Percentiles rank a stretch among this genome's conserved stretches.
These are phyloP conservation scores for Amphimallon solstitiale DNA, from an alignment of 2,888 invertebrate species.

Conservation along the genomic window DNA sequence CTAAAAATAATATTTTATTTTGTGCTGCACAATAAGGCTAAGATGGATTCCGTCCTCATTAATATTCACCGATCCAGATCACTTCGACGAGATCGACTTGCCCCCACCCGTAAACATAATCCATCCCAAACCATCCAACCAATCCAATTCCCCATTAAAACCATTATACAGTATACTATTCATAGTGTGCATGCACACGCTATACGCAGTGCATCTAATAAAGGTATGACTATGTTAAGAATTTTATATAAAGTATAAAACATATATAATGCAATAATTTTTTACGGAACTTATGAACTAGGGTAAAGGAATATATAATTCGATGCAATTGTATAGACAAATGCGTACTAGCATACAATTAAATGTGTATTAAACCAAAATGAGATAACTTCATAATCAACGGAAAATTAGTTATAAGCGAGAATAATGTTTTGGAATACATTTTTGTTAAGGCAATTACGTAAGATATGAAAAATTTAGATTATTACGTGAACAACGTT, in stretches of 20 bases:
- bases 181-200: slow-evolving; percentile 12
- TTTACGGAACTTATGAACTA: slow-evolving; percentile 38
- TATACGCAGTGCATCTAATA: slow-evolving; percentile 5
- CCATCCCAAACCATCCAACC: slow-evolving; percentile 70
- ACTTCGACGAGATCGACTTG: slow-evolving; percentile 73
- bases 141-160: slow-evolving; percentile 46
- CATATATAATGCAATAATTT: slow-evolving; percentile 38
- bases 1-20: slow-evolving; percentile 5
- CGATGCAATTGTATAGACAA: slow-evolving; percentile 28
- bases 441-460: no score
- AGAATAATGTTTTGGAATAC: no score
- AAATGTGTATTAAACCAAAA: no score
- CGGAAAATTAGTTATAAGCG: no score
- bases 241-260: slow-evolving; percentile 26
- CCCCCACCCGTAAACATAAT: slow-evolving; percentile 77
- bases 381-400: no score
- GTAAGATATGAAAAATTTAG: no score
- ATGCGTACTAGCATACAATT: neutral
- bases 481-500: no score
- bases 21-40: slow-evolving; percentile 57
- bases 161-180: slow-evolving; percentile 23
- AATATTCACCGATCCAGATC: slow-evolving; percentile 69
- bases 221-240: slow-evolving; percentile 40
- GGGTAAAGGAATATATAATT: slow-evolving; percentile 23
- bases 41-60: slow-evolving; percentile 74